Conservation (phyloP, 2,797 vertebrate genomes). For the Sternotherus odoratus region DNA sequence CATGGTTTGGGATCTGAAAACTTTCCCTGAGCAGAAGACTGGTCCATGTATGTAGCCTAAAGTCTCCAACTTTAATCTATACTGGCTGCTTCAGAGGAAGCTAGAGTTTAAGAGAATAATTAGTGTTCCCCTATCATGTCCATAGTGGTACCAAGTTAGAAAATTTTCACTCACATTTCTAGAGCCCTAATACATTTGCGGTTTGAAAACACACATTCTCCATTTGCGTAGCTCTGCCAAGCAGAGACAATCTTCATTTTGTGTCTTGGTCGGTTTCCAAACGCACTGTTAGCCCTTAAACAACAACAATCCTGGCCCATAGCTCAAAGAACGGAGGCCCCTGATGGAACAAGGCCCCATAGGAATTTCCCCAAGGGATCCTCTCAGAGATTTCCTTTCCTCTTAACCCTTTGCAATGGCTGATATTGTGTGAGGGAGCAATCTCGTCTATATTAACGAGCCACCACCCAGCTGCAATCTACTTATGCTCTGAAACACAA, state of each 20-base stretch:
- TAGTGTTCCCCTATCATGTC: neutral
- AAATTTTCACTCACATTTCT: neutral
- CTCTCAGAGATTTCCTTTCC: neutral
- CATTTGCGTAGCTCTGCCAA: neutral
- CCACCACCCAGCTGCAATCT: neutral
- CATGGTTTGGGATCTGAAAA: neutral
- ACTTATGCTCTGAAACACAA: neutral
- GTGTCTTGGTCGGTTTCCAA: neutral
- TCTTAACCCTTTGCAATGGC: neutral
- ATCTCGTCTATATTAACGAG: neutral
- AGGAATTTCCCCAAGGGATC: neutral
- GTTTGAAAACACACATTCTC: neutral
- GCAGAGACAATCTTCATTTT: neutral
- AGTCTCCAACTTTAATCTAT: accelerated
- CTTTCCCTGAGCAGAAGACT: neutral
- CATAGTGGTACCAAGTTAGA: neutral
- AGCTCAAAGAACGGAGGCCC: neutral
- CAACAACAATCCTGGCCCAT: neutral
- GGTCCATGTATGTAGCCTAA: accelerated
- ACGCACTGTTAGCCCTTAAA: neutral
- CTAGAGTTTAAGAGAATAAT: neutral
- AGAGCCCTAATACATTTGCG: neutral
- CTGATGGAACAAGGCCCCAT: neutral
- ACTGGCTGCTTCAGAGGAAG: neutral
- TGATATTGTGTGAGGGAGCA: neutral